phyloP scores from a whole-genome alignment of 2,113 vertebrate genomes.

The Rhea pennata region DNA sequence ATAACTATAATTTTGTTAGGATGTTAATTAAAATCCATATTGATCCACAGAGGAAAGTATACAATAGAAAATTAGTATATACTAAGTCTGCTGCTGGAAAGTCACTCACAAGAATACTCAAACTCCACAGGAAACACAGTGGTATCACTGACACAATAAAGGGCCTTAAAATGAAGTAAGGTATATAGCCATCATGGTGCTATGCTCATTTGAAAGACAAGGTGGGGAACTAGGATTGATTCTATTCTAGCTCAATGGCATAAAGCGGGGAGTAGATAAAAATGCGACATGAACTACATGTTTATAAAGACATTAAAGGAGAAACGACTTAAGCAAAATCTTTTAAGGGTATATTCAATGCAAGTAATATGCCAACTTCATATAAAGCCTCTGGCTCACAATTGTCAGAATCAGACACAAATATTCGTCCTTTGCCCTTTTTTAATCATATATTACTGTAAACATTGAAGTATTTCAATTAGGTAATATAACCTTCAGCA shows the following conservation, averaged over 20 bases:
- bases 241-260: background rate
- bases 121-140: conserved; percentile 2
- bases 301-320: conserved; percentile 26
- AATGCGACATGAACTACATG: background rate
- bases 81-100: background rate
- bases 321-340: conserved; percentile 19
- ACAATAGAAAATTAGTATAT: conserved; percentile 38
- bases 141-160: conserved; percentile 8
- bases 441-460: background rate
- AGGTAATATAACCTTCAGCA: background rate
- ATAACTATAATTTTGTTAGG: conserved; percentile 12
- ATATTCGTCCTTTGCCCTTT: background rate
- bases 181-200: background rate
- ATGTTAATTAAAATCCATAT: conserved; percentile 52
- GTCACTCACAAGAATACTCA: conserved; percentile 27
- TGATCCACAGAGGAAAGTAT: conserved; percentile 22
- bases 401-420: background rate
- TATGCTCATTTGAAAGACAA: conserved; percentile 27
- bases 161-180: conserved; percentile 1
- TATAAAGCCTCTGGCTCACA: background rate
- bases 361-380: background rate
- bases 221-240: conserved; percentile 24
- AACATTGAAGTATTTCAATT: background rate
- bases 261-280: conserved; percentile 2
- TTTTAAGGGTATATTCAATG: background rate